Percentiles rank a stretch among this genome's conserved stretches.
Evolutionary conservation across 1,140 invertebrate genomes (phyloP).

Genomic region (Steinernema khuongi): DNA sequence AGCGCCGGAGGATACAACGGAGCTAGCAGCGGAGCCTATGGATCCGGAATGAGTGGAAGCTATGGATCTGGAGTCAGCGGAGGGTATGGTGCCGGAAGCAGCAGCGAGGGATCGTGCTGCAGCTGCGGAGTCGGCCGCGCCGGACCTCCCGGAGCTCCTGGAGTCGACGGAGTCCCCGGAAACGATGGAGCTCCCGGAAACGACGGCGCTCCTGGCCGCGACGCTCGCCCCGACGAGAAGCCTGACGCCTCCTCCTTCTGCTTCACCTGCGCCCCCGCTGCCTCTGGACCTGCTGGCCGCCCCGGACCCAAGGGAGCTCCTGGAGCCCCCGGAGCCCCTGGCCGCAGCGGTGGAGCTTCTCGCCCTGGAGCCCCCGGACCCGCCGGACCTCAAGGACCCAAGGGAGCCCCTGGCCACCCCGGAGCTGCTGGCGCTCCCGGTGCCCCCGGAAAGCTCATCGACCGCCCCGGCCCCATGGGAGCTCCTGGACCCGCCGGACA

Average conservation of each 20-base stretch:
- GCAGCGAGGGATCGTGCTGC: slow-evolving; percentile 34
- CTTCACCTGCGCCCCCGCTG: slow-evolving; percentile 32
- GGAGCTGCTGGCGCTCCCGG: no score
- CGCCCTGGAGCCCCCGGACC: no score
- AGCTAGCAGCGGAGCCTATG: slow-evolving; percentile 4
- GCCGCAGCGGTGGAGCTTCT: no score
- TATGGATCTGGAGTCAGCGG: slow-evolving; percentile 18
- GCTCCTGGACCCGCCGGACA: slow-evolving; percentile 29
- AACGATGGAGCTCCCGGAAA: slow-evolving; percentile 29
- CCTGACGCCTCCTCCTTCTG: slow-evolving; percentile 30
- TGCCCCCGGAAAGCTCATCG: no score
- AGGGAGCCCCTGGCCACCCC: no score
- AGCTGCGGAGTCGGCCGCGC: slow-evolving; percentile 31
- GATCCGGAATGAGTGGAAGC: neutral
- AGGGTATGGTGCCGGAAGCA: slow-evolving; percentile 6
- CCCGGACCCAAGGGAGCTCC: slow-evolving; percentile 32
- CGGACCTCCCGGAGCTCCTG: slow-evolving; percentile 33
- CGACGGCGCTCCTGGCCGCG: slow-evolving; percentile 27
- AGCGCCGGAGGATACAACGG: neutral
- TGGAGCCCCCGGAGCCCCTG: no score
- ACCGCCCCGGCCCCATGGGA: no score
- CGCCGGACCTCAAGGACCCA: no score
- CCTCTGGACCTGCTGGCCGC: slow-evolving; percentile 30
- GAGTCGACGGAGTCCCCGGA: slow-evolving; percentile 27
- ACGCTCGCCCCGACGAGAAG: slow-evolving; percentile 16